phyloP scores from a whole-genome alignment of 2,113 vertebrate genomes.

The Nanger granti region DNA sequence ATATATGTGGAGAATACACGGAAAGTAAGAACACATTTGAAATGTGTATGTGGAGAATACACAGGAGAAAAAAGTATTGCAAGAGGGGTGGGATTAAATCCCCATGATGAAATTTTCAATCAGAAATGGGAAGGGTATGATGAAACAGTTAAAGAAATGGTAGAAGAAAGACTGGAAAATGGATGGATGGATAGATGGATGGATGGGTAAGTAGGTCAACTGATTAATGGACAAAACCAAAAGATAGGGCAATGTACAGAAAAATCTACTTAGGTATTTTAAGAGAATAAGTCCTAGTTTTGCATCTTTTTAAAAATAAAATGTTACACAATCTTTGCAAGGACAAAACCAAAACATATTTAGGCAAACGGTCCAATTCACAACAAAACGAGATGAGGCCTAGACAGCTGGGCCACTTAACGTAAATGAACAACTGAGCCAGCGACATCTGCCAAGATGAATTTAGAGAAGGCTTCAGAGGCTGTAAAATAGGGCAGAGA shows the following conservation, averaged over 20 bases:
- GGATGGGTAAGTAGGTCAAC: background rate
- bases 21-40: background rate
- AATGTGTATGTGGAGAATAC: background rate
- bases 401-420: background rate
- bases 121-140: background rate
- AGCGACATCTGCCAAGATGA: constrained; percentile 37
- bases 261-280: constrained; percentile 14
- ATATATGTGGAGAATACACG: background rate
- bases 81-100: background rate
- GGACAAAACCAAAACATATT: constrained; percentile 30
- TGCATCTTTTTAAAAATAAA: constrained; percentile 23
- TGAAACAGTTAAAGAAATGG: background rate
- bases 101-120: background rate
- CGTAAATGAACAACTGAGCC: constrained; percentile 32
- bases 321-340: constrained; percentile 14
- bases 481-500: background rate
- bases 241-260: background rate
- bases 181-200: background rate
- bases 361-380: background rate
- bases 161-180: background rate
- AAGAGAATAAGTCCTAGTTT: background rate
- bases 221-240: background rate
- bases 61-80: background rate
- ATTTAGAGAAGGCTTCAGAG: background rate
- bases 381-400: constrained; percentile 30